phyloP scores from a whole-genome alignment of 2,888 invertebrate genomes.

The Drosophila macrospina region DNA sequence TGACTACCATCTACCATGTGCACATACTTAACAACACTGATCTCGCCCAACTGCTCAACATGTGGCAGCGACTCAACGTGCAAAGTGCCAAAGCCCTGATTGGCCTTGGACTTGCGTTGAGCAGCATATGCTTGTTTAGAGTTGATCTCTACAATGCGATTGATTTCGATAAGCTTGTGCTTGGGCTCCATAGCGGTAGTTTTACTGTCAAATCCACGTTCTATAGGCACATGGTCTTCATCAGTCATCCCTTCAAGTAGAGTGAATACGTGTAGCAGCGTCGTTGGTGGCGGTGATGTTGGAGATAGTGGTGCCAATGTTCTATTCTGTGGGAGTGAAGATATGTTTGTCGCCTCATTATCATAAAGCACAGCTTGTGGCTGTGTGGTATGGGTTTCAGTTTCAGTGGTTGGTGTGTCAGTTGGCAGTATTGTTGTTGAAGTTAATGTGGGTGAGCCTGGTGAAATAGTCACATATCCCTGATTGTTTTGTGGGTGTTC shows the following conservation, averaged over 20 bases:
- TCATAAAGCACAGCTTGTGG: constrained; percentile 49
- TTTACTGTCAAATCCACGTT: constrained; percentile 34
- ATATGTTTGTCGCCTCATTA: constrained; percentile 80
- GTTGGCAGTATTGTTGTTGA: constrained; percentile 53
- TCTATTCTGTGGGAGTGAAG: constrained; percentile 80
- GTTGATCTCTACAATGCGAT: constrained; percentile 89
- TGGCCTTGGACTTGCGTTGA: constrained; percentile 86
- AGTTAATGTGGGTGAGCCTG: constrained; percentile 62
- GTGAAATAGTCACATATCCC: constrained; percentile 80
- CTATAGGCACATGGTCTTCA: constrained; percentile 39
- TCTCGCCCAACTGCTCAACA: constrained; percentile 89
- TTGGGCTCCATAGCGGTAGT: constrained; percentile 67
- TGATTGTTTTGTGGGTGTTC: constrained; percentile 52
- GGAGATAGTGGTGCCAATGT: background rate
- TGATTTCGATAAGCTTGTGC: constrained; percentile 89
- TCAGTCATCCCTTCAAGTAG: constrained; percentile 76
- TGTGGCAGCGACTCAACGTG: constrained; percentile 88
- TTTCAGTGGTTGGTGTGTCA: constrained; percentile 58
- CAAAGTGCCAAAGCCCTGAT: constrained; percentile 85
- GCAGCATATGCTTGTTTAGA: constrained; percentile 88
- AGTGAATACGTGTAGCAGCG: constrained; percentile 86
- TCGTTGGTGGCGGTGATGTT: constrained; percentile 76
- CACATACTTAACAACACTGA: constrained; percentile 89
- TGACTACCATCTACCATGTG: constrained; percentile 87
- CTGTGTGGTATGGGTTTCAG: constrained; percentile 50